Evolutionary conservation across 2,888 invertebrate genomes (phyloP), one percentile per base, ranked within the genome.

Genomic region (Agrotis ipsilon): DNA sequence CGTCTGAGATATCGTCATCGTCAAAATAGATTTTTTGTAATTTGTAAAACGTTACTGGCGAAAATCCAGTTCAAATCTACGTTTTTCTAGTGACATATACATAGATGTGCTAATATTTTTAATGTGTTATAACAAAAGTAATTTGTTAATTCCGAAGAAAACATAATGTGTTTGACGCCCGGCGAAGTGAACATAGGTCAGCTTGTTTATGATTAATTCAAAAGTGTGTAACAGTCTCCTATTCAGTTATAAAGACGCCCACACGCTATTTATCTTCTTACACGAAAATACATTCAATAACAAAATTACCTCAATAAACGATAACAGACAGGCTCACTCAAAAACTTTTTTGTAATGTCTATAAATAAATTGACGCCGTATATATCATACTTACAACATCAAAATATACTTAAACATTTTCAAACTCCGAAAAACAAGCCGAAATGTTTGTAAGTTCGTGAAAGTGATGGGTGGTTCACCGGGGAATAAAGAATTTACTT

Each of bases 401-500:
- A 79, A 79, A 79, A 70, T 75, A 59, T 51, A 75, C 75, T 78
- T 78, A 67, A 55, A 60, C 63, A 78, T 74, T 74, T 68, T 70
- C 62, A 45, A 27, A 45, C 64, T 68, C 19, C 57, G 61, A 68
- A 68, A 78, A 68, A 80, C 65, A 72, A 78, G 46, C 55, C 48
- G 48, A 74, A 74, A 80, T 72, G 64, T 63, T 52, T 63, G 55
- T 69, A 72, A 82, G 75, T 78, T 75, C 58, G 60, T 59, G 78
- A 70, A 78, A 66, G 83, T 82, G 82, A 82, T 82, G 72, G 83
- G 82, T 82, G 46, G 70, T 62, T 72, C 82, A 18, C 69, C 1
- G 48, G 82, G 81, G 82, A 82, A 71, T 80, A 80, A 81, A 78
- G 78, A 82, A 82, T 82, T 75, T 82, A 83, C 75, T 81, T 72